A percentile compares a stretch with the other conserved stretches of the same genome.
Evolutionary conservation across 2,888 invertebrate genomes (phyloP).

Genomic region (Trissoscelio sp.): DNA sequence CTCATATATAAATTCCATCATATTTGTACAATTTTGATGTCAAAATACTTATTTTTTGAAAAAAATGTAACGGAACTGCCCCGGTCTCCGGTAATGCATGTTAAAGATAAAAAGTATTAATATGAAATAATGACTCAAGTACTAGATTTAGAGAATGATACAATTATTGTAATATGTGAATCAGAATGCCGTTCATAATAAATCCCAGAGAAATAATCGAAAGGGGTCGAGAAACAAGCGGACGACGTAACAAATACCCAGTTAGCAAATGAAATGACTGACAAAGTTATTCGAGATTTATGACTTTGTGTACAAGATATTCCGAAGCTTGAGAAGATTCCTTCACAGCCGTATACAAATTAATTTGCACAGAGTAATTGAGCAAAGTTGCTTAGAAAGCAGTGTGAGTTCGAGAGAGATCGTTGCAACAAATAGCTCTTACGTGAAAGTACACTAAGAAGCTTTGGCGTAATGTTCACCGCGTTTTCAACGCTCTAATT

Average conservation of each 20-base stretch:
- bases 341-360: constrained; percentile 60
- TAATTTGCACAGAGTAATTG: constrained; percentile 67
- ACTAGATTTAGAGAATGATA: too few species aligned
- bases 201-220: too few species aligned
- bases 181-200: too few species aligned
- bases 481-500: constrained; percentile 67
- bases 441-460: constrained; percentile 65
- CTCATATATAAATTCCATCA: too few species aligned
- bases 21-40: too few species aligned
- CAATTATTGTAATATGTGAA: too few species aligned
- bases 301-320: constrained; percentile 54
- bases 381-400: constrained; percentile 67
- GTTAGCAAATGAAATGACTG: constrained; percentile 49
- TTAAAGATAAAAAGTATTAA: too few species aligned
- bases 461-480: constrained; percentile 61
- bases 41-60: too few species aligned
- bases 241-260: constrained; percentile 5
- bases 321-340: constrained; percentile 56
- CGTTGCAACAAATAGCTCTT: constrained; percentile 67
- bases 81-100: too few species aligned
- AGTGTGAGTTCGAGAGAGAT: constrained; percentile 52
- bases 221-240: neutral
- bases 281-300: constrained; percentile 58
- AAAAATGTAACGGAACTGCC: too few species aligned
- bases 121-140: too few species aligned